Evolutionary conservation across 2,113 vertebrate genomes (phyloP).

Genomic region (Rhadina sibilatrix): DNA sequence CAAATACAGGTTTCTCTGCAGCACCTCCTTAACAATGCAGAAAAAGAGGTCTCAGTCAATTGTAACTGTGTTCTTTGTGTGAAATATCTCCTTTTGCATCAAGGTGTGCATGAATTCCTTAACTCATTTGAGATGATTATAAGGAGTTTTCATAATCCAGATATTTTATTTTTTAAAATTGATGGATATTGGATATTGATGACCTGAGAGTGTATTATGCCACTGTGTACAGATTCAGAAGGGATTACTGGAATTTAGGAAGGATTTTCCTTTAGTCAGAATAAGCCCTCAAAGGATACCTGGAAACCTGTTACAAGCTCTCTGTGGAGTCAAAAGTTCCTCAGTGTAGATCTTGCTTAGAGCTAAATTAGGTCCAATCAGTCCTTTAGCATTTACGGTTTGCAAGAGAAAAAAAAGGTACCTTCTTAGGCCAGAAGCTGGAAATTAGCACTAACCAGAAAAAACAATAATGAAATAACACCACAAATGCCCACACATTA

Average conservation of each 20-base stretch:
- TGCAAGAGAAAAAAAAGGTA: rapidly evolving
- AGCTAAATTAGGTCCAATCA: neutral
- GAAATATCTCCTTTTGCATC: neutral
- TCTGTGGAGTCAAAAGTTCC: neutral
- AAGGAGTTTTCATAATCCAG: neutral
- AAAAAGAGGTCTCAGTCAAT: neutral
- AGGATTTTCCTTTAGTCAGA: neutral
- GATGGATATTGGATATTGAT: neutral
- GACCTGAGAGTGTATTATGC: neutral
- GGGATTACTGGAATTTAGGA: neutral
- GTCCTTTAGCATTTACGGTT: neutral
- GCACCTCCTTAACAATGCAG: neutral
- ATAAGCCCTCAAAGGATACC: neutral
- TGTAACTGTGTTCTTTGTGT: neutral
- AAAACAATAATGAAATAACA: neutral
- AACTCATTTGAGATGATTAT: neutral
- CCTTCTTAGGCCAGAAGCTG: neutral
- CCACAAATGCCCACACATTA: rapidly evolving
- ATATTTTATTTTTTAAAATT: neutral
- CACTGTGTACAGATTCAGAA: neutral
- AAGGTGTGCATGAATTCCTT: neutral
- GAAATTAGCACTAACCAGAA: neutral
- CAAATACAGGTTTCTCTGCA: neutral
- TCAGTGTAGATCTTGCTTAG: neutral
- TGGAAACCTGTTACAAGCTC: neutral